Conservation (phyloP, 1,140 invertebrate species). For the Leptinotarsa lineolata region DNA sequence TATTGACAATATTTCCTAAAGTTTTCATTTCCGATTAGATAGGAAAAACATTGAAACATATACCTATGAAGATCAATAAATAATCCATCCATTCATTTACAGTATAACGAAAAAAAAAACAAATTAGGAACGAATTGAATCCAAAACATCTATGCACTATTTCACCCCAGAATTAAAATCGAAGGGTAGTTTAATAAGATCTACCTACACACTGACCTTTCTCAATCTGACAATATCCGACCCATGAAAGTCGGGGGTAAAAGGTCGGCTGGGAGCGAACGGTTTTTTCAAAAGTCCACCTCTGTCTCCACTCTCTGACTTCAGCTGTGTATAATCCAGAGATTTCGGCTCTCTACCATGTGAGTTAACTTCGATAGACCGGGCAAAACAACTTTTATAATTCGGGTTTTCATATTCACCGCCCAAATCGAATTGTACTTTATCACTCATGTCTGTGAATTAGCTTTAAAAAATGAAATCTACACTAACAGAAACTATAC, state of each 20-base stretch:
- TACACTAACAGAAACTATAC: neutral
- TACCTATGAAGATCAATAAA: too few relatives aligned
- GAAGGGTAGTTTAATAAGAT: too few relatives aligned
- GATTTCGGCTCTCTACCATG: conserved; percentile 43
- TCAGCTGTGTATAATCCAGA: conserved; percentile 10
- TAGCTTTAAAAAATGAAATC: neutral
- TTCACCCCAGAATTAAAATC: too few relatives aligned
- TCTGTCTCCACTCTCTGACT: neutral
- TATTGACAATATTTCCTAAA: too few relatives aligned
- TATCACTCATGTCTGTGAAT: conserved; percentile 16
- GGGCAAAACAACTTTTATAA: conserved; percentile 52
- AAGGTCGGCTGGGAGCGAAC: neutral
- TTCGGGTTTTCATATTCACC: conserved; percentile 42
- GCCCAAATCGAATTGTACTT: conserved; percentile 22
- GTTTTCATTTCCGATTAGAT: too few relatives aligned
- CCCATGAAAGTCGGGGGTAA: neutral
- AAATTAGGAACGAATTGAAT: too few relatives aligned
- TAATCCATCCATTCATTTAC: too few relatives aligned
- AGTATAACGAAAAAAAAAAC: too few relatives aligned
- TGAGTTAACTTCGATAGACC: conserved; percentile 49
- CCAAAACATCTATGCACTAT: too few relatives aligned
- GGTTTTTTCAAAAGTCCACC: neutral
- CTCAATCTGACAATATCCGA: neutral
- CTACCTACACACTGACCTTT: conserved; percentile 24
- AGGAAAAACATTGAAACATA: too few relatives aligned